Evolutionary conservation across 2,113 vertebrate species (phyloP), one percentile per base, ranked within the genome.

Genomic region (Macrotus californicus): DNA sequence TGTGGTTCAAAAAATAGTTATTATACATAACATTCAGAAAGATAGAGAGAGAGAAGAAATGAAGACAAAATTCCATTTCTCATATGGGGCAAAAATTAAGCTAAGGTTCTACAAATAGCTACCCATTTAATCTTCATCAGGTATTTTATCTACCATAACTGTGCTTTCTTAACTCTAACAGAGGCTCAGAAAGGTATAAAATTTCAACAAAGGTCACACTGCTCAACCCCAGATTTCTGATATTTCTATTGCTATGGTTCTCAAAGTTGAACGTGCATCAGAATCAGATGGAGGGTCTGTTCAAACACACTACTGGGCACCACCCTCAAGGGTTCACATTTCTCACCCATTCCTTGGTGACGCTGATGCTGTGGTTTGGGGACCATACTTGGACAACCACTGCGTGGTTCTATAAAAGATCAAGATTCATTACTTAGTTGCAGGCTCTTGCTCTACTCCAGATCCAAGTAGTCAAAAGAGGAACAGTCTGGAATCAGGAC

Each of bases 21-120:
- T 36, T 77, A 72, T 75, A 81, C 70, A 39, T 66, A 87, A 84
- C 4, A 82, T 89, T 92, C n/a, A 73, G 22, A 76, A 87, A 48
- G n/a, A 43, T 1, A 48, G 41, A 29, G 16, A 75, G 22, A 29
- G 80, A 41, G 43, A 92, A 59, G 48, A 86, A 76, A 54, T 3
- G 7, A 95, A 36, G 34, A 67, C 15, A 64, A 89, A 84, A 54
- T 76, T 39, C 43, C 29, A 14, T 10, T 92, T 29, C 64, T 59
- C 56, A 34, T 39, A 87, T 77, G 14, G 69, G 52, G 77, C 48
- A 82, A 85, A 90, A 72, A 72, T 16, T 4, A 50, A 89, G 15
- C n/a, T 14, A 48, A 67, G 21, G 36, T 7, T 54, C 79, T 41
- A n/a, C 3, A 52, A 73, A 43, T 9, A 61, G n/a, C 7, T 59